A percentile compares a stretch with the other conserved stretches of the same genome.
Conservation (phyloP, 2,888 invertebrate species). For the Philopedon plagiatum region DNA sequence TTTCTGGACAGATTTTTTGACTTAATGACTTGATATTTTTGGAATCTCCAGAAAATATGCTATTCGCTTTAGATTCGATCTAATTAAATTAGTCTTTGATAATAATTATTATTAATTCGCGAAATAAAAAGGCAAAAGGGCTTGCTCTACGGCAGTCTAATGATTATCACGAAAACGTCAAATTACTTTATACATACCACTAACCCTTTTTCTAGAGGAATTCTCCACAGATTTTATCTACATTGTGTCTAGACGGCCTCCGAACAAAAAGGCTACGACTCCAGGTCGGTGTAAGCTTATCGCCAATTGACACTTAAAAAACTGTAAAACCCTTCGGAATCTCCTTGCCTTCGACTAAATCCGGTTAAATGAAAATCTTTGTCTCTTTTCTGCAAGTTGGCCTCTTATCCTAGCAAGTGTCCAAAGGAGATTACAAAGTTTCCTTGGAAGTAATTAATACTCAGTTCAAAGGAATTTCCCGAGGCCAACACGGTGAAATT, state of each 20-base stretch:
- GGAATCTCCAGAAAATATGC: too few relatives aligned
- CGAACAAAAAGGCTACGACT: constrained; percentile 25
- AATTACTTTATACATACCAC: neutral
- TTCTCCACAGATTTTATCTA: constrained; percentile 12
- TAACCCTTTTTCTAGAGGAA: neutral
- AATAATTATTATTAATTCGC: too few relatives aligned
- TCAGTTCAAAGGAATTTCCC: constrained; percentile 30
- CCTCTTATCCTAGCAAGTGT: constrained; percentile 47
- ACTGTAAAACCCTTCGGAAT: constrained; percentile 39
- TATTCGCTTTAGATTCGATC: too few relatives aligned
- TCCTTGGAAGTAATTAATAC: constrained; percentile 42
- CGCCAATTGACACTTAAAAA: constrained; percentile 43
- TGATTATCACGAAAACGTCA: neutral
- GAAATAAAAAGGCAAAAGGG: too few relatives aligned
- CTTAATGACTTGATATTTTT: too few relatives aligned
- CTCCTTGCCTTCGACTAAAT: constrained; percentile 38
- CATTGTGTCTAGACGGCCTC: constrained; percentile 24
- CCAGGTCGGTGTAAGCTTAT: constrained; percentile 34
- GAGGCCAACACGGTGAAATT: constrained; percentile 11
- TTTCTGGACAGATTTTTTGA: too few relatives aligned
- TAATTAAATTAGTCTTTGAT: too few relatives aligned
- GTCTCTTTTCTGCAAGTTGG: constrained; percentile 47
- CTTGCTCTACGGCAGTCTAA: too few relatives aligned
- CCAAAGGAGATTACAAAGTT: constrained; percentile 48
- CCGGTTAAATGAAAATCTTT: constrained; percentile 49